These are phyloP conservation scores for Hepsetus odoe DNA, from an alignment of 2,113 vertebrate species.

Conservation along the genomic window DNA sequence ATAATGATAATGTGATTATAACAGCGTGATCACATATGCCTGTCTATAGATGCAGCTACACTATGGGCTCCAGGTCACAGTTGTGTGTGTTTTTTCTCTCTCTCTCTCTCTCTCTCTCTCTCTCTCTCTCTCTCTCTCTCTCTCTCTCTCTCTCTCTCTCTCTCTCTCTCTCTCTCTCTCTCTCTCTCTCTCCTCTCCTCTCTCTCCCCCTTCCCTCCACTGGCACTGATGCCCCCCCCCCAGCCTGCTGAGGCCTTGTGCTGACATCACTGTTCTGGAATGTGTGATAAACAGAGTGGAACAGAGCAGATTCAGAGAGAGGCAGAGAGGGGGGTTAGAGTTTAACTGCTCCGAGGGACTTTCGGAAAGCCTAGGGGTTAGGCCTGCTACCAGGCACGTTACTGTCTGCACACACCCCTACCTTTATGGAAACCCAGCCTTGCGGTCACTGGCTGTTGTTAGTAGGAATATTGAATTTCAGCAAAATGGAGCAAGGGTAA, in stretches of 20 bases:
- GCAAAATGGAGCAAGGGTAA: constrained; percentile 14
- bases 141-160: constrained; percentile 1
- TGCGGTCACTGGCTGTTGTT: constrained; percentile 14
- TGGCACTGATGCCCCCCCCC: constrained; percentile 43
- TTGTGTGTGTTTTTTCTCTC: not conserved
- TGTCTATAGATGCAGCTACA: not conserved
- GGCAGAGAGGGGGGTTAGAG: constrained; percentile 39
- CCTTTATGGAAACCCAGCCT: constrained; percentile 30
- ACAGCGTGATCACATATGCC: not conserved
- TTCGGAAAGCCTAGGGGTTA: constrained; percentile 7
- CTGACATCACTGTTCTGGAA: constrained; percentile 74
- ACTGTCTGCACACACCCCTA: not conserved
- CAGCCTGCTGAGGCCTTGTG: constrained; percentile 60
- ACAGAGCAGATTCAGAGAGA: constrained; percentile 44
- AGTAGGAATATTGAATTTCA: constrained; percentile 31
- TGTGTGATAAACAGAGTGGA: constrained; percentile 69
- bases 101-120: not conserved
- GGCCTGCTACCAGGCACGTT: not conserved
- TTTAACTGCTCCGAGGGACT: constrained; percentile 41
- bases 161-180: not conserved
- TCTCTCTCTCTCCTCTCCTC: not conserved
- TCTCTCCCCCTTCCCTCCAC: not conserved
- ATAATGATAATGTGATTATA: too few species aligned
- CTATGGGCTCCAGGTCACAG: not conserved
- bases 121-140: not conserved